Conservation (phyloP, 2,113 vertebrate species). For the Pavo muticus region DNA sequence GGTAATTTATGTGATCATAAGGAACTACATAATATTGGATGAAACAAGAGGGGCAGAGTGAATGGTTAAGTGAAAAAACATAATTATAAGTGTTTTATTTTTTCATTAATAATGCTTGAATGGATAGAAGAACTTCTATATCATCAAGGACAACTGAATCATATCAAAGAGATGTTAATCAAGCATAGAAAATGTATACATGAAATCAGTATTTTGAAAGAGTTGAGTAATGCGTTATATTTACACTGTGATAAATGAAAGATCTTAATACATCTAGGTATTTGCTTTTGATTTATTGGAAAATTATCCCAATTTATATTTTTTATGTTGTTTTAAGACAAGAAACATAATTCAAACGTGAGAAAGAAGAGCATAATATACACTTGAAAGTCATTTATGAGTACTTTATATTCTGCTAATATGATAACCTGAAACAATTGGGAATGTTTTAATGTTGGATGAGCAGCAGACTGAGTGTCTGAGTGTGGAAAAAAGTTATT, state of each 20-base stretch:
- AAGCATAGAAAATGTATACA: background rate
- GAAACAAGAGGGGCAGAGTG: background rate
- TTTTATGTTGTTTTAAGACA: background rate
- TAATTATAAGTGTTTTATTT: background rate
- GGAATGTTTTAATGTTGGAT: background rate
- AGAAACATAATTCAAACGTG: background rate
- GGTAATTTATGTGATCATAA: background rate
- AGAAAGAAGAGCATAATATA: background rate
- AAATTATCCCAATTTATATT: background rate
- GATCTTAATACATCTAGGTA: background rate
- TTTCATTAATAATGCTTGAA: background rate
- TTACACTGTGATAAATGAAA: background rate
- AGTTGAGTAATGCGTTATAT: background rate
- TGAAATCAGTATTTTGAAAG: background rate
- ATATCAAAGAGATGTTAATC: background rate
- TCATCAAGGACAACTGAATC: background rate
- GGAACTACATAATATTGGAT: background rate
- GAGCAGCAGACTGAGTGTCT: background rate
- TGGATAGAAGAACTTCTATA: background rate
- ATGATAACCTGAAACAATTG: accelerated
- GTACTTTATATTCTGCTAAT: background rate
- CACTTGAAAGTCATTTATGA: background rate
- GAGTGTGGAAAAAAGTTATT: background rate
- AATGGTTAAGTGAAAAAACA: background rate
- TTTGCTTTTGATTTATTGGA: background rate